These are phyloP conservation scores for Spatulosminthurus flaviceps DNA, from an alignment of 2,888 invertebrate species.

Conservation along the genomic window DNA sequence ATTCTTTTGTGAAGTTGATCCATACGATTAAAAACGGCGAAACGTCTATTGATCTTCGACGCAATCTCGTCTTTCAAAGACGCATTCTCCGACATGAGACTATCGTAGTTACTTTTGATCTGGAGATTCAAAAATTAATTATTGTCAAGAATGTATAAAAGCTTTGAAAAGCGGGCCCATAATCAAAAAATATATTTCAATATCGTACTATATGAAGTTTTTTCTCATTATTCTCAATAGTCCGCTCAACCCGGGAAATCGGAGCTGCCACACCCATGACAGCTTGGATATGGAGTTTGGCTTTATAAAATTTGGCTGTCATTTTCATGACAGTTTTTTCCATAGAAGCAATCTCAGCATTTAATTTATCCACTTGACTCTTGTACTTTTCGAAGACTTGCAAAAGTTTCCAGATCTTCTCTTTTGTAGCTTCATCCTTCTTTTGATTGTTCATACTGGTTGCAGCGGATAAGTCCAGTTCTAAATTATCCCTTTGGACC, in stretches of 20 bases:
- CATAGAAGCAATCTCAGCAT: constrained; percentile 26
- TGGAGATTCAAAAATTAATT: too few relatives aligned
- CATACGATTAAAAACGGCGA: constrained; percentile 35
- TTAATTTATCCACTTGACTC: constrained; percentile 8
- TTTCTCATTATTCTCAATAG: constrained; percentile 36
- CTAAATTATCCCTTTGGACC: constrained; percentile 38
- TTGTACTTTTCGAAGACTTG: constrained; percentile 42
- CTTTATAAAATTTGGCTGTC: constrained; percentile 44
- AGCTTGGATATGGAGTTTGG: constrained; percentile 36
- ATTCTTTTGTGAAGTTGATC: constrained; percentile 27
- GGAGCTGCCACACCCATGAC: constrained; percentile 3
- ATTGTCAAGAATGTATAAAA: too few relatives aligned
- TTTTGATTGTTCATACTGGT: constrained; percentile 23
- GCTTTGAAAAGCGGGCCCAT: too few relatives aligned
- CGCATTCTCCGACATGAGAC: constrained; percentile 37
- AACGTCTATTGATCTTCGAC: constrained; percentile 31
- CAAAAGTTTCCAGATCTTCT: constrained; percentile 40
- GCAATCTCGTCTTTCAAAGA: constrained; percentile 38
- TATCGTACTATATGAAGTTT: constrained; percentile 40
- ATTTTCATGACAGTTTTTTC: constrained; percentile 37
- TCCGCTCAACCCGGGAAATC: constrained; percentile 5
- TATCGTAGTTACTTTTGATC: constrained; percentile 38
- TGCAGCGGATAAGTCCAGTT: constrained; percentile 38
- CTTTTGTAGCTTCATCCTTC: constrained; percentile 40
- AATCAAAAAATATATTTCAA: too few relatives aligned